phyloP scores from a whole-genome alignment of 2,113 vertebrate genomes.

The Thamnophis sirtalis region DNA sequence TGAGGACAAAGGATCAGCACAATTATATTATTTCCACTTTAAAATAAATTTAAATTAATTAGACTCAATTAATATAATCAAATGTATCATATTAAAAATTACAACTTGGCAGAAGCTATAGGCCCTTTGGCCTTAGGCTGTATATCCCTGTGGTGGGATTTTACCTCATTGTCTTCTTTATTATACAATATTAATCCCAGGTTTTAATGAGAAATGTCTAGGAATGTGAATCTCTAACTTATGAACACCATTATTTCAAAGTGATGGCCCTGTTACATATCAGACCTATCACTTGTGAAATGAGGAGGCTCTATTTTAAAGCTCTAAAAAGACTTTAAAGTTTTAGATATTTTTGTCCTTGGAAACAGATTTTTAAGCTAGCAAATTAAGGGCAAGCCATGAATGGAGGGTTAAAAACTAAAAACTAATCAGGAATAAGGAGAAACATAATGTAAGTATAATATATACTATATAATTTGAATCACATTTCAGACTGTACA shows the following conservation, averaged over 20 bases:
- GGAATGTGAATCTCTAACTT: not conserved
- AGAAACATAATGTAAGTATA: not conserved
- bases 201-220: constrained; percentile 1
- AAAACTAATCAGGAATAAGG: not conserved
- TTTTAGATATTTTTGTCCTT: not conserved
- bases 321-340: not conserved
- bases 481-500: constrained; percentile 1
- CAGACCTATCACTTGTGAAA: not conserved
- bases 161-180: not conserved
- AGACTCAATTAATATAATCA: not conserved
- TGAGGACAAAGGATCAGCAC: not conserved
- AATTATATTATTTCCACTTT: not conserved
- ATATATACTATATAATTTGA: not conserved
- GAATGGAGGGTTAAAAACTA: not conserved
- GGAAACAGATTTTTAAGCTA: not conserved
- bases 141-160: not conserved
- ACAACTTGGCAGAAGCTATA: not conserved
- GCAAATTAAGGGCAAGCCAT: not conserved
- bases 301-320: not conserved
- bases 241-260: not conserved
- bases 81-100: not conserved
- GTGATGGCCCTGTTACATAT: no score
- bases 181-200: not conserved
- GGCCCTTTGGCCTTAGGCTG: not conserved
- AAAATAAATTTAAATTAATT: not conserved